A percentile compares a stretch with the other conserved stretches of the same genome.
phyloP scores from a whole-genome alignment of 2,797 vertebrate genomes.

The Schizopygopsis pylzovi region DNA sequence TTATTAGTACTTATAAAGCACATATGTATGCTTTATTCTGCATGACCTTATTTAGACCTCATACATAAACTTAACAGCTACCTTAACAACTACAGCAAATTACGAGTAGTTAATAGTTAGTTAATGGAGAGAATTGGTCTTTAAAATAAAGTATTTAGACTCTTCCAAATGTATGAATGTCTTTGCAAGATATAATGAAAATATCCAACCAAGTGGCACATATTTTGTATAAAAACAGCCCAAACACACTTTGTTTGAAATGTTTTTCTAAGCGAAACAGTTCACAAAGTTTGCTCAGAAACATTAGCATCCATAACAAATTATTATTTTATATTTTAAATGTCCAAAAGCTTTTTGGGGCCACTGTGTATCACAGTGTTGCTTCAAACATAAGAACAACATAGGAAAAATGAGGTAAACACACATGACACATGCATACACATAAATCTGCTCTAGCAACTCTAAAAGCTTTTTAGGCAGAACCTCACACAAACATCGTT shows the following conservation, averaged over 20 bases:
- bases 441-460: not conserved
- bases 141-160: conserved; percentile 8
- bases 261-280: not conserved
- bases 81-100: not conserved
- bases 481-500: not conserved
- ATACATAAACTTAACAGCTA: not conserved
- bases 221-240: not conserved
- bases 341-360: not conserved
- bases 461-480: conserved; percentile 26
- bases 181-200: not conserved
- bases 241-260: conserved; percentile 9
- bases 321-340: not conserved
- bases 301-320: not conserved
- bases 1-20: not conserved
- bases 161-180: not conserved
- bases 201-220: not conserved
- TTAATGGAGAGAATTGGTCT: too few relatives aligned
- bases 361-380: not conserved
- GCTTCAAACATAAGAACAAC: not conserved
- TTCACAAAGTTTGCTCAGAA: not conserved
- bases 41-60: not conserved
- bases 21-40: not conserved
- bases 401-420: not conserved
- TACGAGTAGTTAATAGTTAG: not conserved
- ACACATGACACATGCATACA: not conserved